phyloP scores from a whole-genome alignment of 2,797 vertebrate genomes.

The Tokudaia muenninki region DNA sequence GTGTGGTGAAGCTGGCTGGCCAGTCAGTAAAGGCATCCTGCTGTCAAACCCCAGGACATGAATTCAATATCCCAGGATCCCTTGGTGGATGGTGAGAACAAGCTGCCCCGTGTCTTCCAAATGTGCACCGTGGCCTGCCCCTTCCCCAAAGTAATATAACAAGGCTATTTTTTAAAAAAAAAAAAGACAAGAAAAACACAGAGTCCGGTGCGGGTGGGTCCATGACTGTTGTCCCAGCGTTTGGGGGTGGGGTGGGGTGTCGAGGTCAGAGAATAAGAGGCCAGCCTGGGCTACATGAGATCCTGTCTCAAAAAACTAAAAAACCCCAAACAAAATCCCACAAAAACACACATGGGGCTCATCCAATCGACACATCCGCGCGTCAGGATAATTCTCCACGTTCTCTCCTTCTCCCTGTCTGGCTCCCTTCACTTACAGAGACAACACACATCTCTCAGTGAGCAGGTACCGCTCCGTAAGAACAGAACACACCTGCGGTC shows the following conservation, averaged over 20 bases:
- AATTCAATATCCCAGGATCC: neutral
- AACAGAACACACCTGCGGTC: slow-evolving; percentile 87
- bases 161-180: neutral
- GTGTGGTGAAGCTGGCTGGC: neutral
- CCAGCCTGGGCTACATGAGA: neutral
- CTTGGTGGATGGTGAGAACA: neutral
- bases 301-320: neutral
- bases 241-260: too few species aligned
- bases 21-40: neutral
- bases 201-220: neutral
- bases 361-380: too few species aligned
- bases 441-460: slow-evolving; percentile 71
- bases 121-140: neutral
- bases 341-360: neutral
- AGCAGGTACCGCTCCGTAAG: slow-evolving; percentile 81
- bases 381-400: neutral
- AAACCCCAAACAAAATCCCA: neutral
- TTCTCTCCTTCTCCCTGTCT: neutral
- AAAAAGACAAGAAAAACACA: neutral
- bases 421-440: slow-evolving; percentile 60
- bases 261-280: neutral
- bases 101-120: neutral
- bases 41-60: neutral
- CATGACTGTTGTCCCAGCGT: neutral
- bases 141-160: neutral